Percentiles rank a stretch among this genome's conserved stretches.
phyloP scores from a whole-genome alignment of 2,113 vertebrate species.

The Orycteropus afer region DNA sequence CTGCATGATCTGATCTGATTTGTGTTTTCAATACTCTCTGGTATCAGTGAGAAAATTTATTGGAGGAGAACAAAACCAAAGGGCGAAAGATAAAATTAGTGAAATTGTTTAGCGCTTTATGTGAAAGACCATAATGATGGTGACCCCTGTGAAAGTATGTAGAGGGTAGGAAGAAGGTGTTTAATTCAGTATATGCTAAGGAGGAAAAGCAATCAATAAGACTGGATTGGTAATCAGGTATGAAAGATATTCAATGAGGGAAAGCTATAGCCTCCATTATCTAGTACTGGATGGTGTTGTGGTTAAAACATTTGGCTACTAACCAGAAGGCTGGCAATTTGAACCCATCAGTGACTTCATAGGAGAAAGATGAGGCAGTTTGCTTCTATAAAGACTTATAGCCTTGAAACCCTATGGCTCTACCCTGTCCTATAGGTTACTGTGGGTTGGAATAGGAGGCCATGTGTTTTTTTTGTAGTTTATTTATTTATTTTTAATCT shows the following conservation, averaged over 20 bases:
- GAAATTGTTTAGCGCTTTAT: neutral
- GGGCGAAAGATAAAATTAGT: neutral
- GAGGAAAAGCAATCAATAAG: neutral
- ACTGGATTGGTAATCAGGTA: too few species aligned
- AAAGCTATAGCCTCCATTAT: neutral
- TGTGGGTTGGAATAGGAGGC: too few species aligned
- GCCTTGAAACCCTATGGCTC: too few species aligned
- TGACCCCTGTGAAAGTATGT: neutral
- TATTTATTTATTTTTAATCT: too few species aligned
- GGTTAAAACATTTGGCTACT: too few species aligned
- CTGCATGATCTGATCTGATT: neutral
- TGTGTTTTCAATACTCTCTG: neutral
- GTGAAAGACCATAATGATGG: neutral
- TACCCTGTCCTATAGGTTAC: too few species aligned
- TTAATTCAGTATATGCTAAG: neutral
- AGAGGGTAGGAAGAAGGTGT: neutral
- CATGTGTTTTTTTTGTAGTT: too few species aligned
- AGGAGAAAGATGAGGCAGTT: too few species aligned
- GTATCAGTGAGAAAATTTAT: neutral
- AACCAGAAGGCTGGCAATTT: too few species aligned
- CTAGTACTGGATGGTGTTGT: too few species aligned
- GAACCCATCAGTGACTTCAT: too few species aligned
- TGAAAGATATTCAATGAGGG: neutral
- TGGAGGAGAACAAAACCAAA: neutral
- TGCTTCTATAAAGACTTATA: too few species aligned